Evolutionary conservation across 2,113 vertebrate species (phyloP), one percentile per base, ranked within the genome.

Genomic region (Grallaria varia): DNA sequence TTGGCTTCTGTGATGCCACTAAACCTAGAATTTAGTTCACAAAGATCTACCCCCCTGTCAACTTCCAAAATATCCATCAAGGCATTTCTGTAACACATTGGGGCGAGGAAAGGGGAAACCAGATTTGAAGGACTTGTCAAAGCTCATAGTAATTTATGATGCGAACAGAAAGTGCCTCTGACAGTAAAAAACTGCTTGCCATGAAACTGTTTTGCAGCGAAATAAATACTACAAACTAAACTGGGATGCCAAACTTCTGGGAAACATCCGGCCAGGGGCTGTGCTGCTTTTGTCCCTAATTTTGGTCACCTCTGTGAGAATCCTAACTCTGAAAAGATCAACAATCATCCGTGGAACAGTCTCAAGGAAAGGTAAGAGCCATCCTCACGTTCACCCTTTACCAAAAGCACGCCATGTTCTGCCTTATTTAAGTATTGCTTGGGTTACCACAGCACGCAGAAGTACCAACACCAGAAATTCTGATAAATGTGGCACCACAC

Each of bases 51-150:
- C 88, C 72, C 64, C 75, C 84, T 93, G 96, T 87, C 87, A 95
- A 39, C 42, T 81, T 90, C 12, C 82, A 56, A 88, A 96, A 71
- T 90, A 96, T 72, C 72, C 95, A 81, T 92, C 85, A 96, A 93
- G 64, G 33, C 64, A 50, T 84, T 97, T 94, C 63, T 91, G 87
- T 58, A 90, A 92, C 92, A 94, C 87, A 40, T 3, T 77, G 75
- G 79, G 63, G 78, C 1, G 2, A 90, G 82, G 75, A 86, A 81
- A 94, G 79, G 72, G 68, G 82, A 91, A 94, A 80, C 44, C 79
- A 92, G 91, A 96, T 94, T 77, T 91, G 92, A 97, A 94, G 85
- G 88, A 68, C 93, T 92, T 96, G 96, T 96, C 93, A 96, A 92
- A 86, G 64, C 85, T 93, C 49, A 39, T 14, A 80, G 64, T 89